Evolutionary conservation across 1,140 invertebrate genomes (phyloP), one percentile per base, ranked within the genome.

Genomic region (Ips nitidus): DNA sequence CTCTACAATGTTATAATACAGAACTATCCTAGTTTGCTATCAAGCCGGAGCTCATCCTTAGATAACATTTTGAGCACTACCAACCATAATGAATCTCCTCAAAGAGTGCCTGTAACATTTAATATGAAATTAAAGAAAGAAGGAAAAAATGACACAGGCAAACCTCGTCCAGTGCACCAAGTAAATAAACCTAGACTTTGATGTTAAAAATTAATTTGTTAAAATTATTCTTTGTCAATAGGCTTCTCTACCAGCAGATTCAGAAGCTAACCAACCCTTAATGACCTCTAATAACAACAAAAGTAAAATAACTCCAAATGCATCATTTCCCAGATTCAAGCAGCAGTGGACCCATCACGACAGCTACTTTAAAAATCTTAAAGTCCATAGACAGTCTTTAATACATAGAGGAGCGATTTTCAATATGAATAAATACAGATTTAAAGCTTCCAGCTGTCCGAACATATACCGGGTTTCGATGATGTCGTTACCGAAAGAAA

Each of bases 391-490:
- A 69, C 91, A 92, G 78, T 92, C 91, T 0, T 87, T 95, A 45
- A 92, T 91, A 76, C 91, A 93, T 80, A 64, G 66, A 43, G 91
- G 90, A 52, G 92, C 91, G 1, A 90, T 92, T 81, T 80, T 94
- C 41, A 92, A 92, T 79, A 88, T 91, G 60, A 87, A 89, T 69
- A 86, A 90, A 63, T 95, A 95, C 80, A 85, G 90, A 56, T 81
- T 95, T 65, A 86, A 92, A 55, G 93, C 93, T 4, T 94, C 92
- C 0, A 94, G 93, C 36, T 95, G 93, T 81, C 93, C 94, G 1
- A 90, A 95, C 81, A 95, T 96, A 76, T 94, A 93, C 78, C 86
- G 90, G 73, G 94, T 94, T 78, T 94, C 93, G 1, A 94, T 94
- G 88, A 91, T 91, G 5, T 93, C 92, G 1, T 86, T 94, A 37